Evolutionary conservation across 2,888 invertebrate genomes (phyloP), one percentile per base, ranked within the genome.

Genomic region (Drosophila kanekoi): DNA sequence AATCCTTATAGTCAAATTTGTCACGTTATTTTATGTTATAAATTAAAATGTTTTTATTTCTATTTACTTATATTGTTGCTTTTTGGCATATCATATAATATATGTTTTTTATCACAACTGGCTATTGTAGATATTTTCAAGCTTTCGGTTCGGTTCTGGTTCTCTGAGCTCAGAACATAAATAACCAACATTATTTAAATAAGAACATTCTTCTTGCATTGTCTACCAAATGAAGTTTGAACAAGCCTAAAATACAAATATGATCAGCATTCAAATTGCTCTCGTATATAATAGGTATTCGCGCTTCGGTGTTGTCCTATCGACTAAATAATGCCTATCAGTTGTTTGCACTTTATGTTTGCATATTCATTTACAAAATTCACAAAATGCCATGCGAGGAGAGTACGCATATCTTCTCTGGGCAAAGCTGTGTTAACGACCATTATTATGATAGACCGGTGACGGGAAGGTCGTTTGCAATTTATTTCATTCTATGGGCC

Each of bases 391-490:
- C 44, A 61, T 23, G 40, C 38, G 49, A 59, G 38, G 49, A 59
- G 54, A 59, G 51, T 56, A 52, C 51, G 45, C 70, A 70, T 61
- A 54, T 20, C 41, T 57, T 18, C 28, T 40, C 6, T 23, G 8
- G 43, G 16, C 6, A 16, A 16, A 14, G n/a, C 16, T 43, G 18
- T 38, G 28, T 53, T 35, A 37, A 23, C 49, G 33, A 37, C 13
- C 35, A 40, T 54, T 59, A 35, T 60, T 59, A 32, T 57, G 43
- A 32, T 59, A 48, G 65, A 41, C 38, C 38, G 48, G 44, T 40
- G 35, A 40, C 44, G 67, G 40, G 71, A 77, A 77, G 77, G 77
- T 79, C 77, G 71, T 79, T 77, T 16, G 64, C 63, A 70, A 51
- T 45, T 56, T 53, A 14, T 70, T 41, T 45, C 49, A 32, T 61